A percentile compares a stretch with the other conserved stretches of the same genome.
phyloP scores from a whole-genome alignment of 2,888 invertebrate genomes.

The Megamerina dolium region DNA sequence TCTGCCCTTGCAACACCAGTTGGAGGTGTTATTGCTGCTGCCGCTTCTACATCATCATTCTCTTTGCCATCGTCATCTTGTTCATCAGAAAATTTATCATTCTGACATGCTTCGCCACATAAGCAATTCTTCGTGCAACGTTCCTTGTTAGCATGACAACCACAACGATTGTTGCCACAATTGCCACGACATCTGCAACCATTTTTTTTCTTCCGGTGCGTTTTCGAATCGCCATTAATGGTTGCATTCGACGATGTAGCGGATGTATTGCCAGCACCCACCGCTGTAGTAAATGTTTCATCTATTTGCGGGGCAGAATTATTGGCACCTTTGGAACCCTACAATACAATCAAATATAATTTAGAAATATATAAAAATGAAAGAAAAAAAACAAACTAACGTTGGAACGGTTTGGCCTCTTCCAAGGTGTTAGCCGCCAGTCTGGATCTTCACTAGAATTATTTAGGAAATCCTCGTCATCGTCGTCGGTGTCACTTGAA shows the following conservation, averaged over 20 bases:
- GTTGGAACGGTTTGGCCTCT: constrained; percentile 1
- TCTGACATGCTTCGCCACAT: constrained; percentile 17
- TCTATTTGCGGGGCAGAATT: constrained; percentile 1
- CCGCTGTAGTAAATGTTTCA: constrained; percentile 9
- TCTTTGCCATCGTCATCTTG: constrained; percentile 8
- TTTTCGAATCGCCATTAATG: constrained; percentile 16
- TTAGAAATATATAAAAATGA: not conserved
- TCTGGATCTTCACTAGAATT: constrained; percentile 25
- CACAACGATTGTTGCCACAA: constrained; percentile 32
- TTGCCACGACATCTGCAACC: constrained; percentile 30
- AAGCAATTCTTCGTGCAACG: constrained; percentile 20
- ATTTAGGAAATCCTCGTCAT: constrained; percentile 9
- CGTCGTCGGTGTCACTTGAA: constrained; percentile 16
- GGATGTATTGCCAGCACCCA: no score
- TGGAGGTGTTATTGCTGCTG: constrained; percentile 5
- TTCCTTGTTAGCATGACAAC: constrained; percentile 25
- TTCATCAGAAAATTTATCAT: constrained; percentile 8
- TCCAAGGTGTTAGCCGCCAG: constrained; percentile 27
- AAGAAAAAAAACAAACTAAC: not conserved
- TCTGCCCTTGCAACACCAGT: not conserved
- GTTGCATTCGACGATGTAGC: constrained; percentile 12
- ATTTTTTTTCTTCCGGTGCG: no score
- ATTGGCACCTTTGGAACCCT: not conserved
- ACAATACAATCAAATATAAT: no score
- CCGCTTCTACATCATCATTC: constrained; percentile 3